These are phyloP conservation scores for Ylistrum balloti DNA, from an alignment of 1,140 invertebrate species.

Conservation along the genomic window DNA sequence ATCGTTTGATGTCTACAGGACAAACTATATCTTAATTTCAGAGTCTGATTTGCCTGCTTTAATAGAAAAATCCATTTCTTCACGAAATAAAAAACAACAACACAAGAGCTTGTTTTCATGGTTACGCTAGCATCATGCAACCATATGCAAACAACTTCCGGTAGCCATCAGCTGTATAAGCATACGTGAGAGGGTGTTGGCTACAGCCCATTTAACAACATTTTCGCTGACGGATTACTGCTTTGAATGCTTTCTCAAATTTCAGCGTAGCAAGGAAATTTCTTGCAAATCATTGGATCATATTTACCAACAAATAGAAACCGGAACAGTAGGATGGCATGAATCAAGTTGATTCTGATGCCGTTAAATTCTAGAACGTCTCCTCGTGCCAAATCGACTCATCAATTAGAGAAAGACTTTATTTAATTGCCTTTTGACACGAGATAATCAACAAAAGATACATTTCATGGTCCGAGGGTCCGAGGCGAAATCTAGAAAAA, in stretches of 20 bases:
- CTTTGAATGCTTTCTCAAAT: constrained; percentile 35
- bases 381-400: constrained; percentile 21
- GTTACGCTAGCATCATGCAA: constrained; percentile 38
- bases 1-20: not conserved
- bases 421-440: constrained; percentile 39
- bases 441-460: constrained; percentile 35
- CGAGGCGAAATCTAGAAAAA: not conserved
- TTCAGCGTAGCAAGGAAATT: constrained; percentile 7
- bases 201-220: constrained; percentile 18
- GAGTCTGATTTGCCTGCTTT: not conserved
- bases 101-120: constrained; percentile 29
- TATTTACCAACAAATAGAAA: constrained; percentile 40
- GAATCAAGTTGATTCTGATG: not conserved
- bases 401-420: constrained; percentile 40
- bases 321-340: constrained; percentile 30
- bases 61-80: not conserved
- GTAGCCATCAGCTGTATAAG: constrained; percentile 25
- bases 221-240: constrained; percentile 30
- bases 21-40: not conserved
- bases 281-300: constrained; percentile 38
- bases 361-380: constrained; percentile 38
- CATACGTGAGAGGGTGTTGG: constrained; percentile 1
- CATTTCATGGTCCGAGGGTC: constrained; percentile 37
- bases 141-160: constrained; percentile 31
- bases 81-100: not conserved